These are phyloP conservation scores for Vulpes vulpes DNA, from an alignment of 2,113 vertebrate genomes.

Conservation along the genomic window DNA sequence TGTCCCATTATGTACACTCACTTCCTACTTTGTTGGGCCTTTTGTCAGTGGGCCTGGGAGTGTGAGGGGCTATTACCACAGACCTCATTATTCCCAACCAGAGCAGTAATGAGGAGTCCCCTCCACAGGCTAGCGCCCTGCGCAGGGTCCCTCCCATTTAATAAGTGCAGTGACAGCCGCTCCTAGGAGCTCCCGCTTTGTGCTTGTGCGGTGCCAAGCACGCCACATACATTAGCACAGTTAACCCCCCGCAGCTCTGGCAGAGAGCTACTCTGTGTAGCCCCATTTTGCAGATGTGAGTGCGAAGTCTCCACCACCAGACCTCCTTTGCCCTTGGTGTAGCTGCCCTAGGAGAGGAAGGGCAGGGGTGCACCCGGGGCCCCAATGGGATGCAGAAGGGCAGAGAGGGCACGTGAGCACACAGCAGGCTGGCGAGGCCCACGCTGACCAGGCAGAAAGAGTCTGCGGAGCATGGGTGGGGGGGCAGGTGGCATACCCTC, in stretches of 20 bases:
- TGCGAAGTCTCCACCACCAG: not conserved
- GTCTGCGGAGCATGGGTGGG: not conserved
- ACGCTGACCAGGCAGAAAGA: not conserved
- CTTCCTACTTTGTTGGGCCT: constrained; percentile 61
- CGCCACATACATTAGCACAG: constrained; percentile 7
- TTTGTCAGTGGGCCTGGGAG: constrained; percentile 52
- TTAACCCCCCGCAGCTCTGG: not conserved
- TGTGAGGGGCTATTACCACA: not conserved
- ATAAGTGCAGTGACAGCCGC: constrained; percentile 47
- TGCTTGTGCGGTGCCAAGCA: not conserved
- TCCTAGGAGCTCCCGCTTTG: not conserved
- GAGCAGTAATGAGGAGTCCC: constrained; percentile 45
- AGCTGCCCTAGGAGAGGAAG: not conserved
- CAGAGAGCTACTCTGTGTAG: not conserved
- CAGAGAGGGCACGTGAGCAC: not conserved
- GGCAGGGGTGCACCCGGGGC: not conserved
- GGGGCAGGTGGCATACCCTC: accelerated
- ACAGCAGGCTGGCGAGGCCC: not conserved
- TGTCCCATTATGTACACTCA: constrained; percentile 54
- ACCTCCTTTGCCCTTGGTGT: not conserved
- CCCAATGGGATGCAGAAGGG: accelerated
- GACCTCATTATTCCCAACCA: constrained; percentile 57
- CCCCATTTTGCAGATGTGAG: constrained; percentile 55
- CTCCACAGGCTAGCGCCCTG: not conserved
- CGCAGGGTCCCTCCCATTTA: constrained; percentile 49